Evolutionary conservation across 1,140 invertebrate genomes (phyloP), one percentile per base, ranked within the genome.

Genomic region (Drosophila kepulauana): DNA sequence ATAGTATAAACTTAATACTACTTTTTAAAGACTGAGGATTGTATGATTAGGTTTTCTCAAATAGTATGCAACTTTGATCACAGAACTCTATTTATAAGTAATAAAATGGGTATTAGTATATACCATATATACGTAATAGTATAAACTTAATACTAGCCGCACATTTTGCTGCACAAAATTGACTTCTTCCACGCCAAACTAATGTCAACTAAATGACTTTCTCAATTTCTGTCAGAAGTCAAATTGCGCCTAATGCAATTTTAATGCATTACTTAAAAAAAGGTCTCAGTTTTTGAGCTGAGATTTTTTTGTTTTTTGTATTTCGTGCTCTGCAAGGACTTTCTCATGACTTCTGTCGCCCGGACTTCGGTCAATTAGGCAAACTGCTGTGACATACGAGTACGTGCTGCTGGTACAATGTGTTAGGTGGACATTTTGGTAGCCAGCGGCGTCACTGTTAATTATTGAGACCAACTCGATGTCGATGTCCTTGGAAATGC

Each of bases 331-430:
- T 57, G 16, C 46, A 69, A 75, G 6, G 41, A 62, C 3, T 69
- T 63, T 75, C 68, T 35, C 45, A 30, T 75, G 73, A 75, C 73
- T 75, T 71, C 45, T 75, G 73, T 45, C 57, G 49, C 58, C 33
- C 15, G 48, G 33, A 43, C 13, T 63, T 51, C 15, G 66, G 58
- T 75, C 72, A 75, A 70, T 75, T 75, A 75, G 72, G 16, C 49
- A 20, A 46, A 70, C 20, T 38, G 30, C 10, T 15, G 13, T 7
- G 30, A 38, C 16, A 45, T 25, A 75, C 72, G 72, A 69, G 72
- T 20, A 75, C 72, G 72, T 75, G 72, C 41, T 63, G 48, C 49
- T 33, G 56, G 16, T 1, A 62, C 59, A 56, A 57, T 54, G 52
- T 33, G 59, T 33, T 73, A 45, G 38, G 54, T 54, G 64, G 52